Base-by-base conservation (phyloP, 2,113 vertebrate genomes). In the Chaetops frenatus region DNA sequence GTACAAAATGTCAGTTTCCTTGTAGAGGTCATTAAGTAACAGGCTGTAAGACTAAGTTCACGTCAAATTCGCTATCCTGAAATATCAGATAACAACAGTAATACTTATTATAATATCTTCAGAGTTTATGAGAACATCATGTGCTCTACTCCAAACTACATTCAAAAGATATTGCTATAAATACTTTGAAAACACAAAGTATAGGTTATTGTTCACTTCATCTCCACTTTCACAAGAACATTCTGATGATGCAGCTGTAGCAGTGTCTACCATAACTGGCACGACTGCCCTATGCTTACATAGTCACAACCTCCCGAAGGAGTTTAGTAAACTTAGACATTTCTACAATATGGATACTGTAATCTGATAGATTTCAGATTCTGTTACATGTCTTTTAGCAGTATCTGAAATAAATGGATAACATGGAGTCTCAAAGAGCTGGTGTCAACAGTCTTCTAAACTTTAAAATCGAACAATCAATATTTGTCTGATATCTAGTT, bases 101-200 rank as follows among this genome's bases (percentile, higher is more conserved):
- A 94, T 89, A 90, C 73, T 92, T 90, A 92, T 10, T 78, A n/a
- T 79, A 91, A n/a, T 79, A 91, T 78, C 80, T 82, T 92, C 95
- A 93, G 94, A 95, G 88, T 94, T 82, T 90, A 96, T 92, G 95
- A 93, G 90, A 91, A 96, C 90, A 81, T 93, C 86, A 53, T 93
- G 88, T 95, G 95, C 93, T 96, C 95, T 96, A 96, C 93, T 95
- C 94, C 90, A 91, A 95, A 95, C 88, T 92, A 96, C 94, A 94
- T 94, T 94, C 94, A 96, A 86, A 80, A 96, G 86, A 97, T 97
- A 97, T 97, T 95, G 96, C 96, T 95, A 81, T 79, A 85, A 94
- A 94, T 96, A 91, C 93, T 96, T 96, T 92, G 95, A 90, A 96
- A 96, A 97, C 96, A 97, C 38, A 83, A 95, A 97, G 96, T 84